phyloP scores from a whole-genome alignment of 2,113 vertebrate species.

The Vicugna pacos region DNA sequence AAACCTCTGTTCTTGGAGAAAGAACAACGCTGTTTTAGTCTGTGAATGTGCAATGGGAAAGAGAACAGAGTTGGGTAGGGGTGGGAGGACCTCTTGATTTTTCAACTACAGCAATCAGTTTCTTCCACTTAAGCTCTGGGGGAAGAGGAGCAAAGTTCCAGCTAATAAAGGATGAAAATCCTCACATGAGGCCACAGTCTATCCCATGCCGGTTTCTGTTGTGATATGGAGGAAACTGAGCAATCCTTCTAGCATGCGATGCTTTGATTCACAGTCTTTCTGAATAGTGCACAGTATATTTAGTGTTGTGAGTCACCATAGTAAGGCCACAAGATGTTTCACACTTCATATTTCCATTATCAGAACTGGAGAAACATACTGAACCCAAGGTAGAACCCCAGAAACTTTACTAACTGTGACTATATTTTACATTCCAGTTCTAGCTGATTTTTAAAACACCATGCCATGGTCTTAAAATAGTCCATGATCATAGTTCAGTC shows the following conservation, averaged over 20 bases:
- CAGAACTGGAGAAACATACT: constrained; percentile 11
- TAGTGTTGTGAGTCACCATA: neutral
- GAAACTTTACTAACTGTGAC: neutral
- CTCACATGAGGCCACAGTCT: accelerated
- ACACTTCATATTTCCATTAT: neutral
- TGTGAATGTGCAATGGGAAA: neutral
- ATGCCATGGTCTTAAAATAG: neutral
- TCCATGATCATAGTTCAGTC: neutral
- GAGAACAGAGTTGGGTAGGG: neutral
- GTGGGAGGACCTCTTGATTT: neutral
- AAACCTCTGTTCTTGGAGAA: neutral
- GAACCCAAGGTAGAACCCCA: neutral
- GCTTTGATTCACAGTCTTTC: neutral
- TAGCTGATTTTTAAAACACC: neutral
- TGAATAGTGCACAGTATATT: neutral
- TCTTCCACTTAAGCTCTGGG: neutral
- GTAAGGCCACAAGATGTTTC: neutral
- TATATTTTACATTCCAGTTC: neutral
- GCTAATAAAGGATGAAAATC: neutral
- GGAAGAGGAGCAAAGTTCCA: accelerated
- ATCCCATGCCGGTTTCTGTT: neutral
- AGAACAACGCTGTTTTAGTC: neutral
- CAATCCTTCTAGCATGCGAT: neutral
- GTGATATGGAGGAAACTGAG: neutral
- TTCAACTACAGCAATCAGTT: neutral